phyloP scores from a whole-genome alignment of 2,113 vertebrate genomes.

The Perccottus glenii region DNA sequence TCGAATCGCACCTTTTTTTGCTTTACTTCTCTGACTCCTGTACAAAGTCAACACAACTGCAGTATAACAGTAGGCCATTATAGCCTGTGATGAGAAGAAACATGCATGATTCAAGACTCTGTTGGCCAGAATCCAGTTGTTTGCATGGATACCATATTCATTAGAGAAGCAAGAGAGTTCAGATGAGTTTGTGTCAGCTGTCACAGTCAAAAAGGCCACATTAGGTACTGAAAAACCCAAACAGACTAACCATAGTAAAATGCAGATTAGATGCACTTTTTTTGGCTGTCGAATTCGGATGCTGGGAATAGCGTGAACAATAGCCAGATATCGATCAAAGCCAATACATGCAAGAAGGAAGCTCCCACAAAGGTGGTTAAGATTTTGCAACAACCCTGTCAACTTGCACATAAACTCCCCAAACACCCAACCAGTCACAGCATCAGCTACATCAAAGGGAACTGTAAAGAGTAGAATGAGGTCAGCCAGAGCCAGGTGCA shows the following conservation, averaged over 20 bases:
- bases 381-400: conserved; percentile 76
- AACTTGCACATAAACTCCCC: conserved; percentile 86
- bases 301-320: conserved; percentile 86
- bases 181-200: neutral
- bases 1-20: conserved; percentile 86
- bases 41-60: conserved; percentile 81
- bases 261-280: conserved; percentile 84
- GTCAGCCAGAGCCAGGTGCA: conserved; percentile 90
- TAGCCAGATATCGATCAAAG: conserved; percentile 91
- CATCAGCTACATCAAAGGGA: conserved; percentile 79
- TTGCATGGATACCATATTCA: conserved; percentile 45
- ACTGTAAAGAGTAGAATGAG: conserved; percentile 85
- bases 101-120: conserved; percentile 84
- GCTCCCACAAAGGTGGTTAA: conserved; percentile 89
- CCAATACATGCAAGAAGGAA: conserved; percentile 89
- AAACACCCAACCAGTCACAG: conserved; percentile 83
- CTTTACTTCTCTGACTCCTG: conserved; percentile 80
- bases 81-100: conserved; percentile 83
- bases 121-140: conserved; percentile 75
- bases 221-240: conserved; percentile 81
- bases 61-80: conserved; percentile 89
- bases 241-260: conserved; percentile 81
- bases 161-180: conserved; percentile 76
- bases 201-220: conserved; percentile 78
- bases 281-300: conserved; percentile 81